Evolutionary conservation across 2,888 invertebrate species (phyloP), one percentile per base, ranked within the genome.

Genomic region (Philhelius pedissequus): DNA sequence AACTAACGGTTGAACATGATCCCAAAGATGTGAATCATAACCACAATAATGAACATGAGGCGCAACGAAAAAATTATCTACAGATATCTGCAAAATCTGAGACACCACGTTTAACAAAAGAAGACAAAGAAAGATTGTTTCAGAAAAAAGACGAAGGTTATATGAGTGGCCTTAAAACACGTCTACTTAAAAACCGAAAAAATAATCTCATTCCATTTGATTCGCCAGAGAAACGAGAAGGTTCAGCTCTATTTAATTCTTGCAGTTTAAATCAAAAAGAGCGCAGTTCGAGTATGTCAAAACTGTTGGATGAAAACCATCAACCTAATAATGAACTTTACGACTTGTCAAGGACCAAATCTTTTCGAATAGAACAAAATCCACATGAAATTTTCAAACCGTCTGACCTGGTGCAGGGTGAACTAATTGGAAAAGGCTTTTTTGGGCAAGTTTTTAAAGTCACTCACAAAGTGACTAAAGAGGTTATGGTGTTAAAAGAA

Each of bases 401-500:
- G n/a, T 94, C 95, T 22, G 98, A 98, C 92, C 92, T 98, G 66
- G 94, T 97, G 0, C 93, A 96, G 92, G 98, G 98, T 40, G 97
- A 98, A 90, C 93, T 98, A 5, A 92, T 98, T 13, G 98, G 98
- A 3, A 96, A 96, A 88, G 98, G 98, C 0, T 98, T 98, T 92
- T 98, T 98, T 91, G 98, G 98, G 1, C 97, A 97, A 91, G 97
- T 96, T 77, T 96, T 94, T 91, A 96, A 97, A 92, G 97, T 98
- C 73, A 98, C 97, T 0, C 98, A 98, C 90, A 94, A 96, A 66
- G 95, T 96, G 87, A 97, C 97, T 0, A 95, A 95, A 86, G 98
- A 98, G 92, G 96, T 97, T 52, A 98, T 98, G 98, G 98, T 98
- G 87, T 94, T 98, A 48, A 98, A 98, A 89, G 98, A 98, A 90